Conservation (phyloP, 2,888 invertebrate species). For the Clepsis dumicolana region DNA sequence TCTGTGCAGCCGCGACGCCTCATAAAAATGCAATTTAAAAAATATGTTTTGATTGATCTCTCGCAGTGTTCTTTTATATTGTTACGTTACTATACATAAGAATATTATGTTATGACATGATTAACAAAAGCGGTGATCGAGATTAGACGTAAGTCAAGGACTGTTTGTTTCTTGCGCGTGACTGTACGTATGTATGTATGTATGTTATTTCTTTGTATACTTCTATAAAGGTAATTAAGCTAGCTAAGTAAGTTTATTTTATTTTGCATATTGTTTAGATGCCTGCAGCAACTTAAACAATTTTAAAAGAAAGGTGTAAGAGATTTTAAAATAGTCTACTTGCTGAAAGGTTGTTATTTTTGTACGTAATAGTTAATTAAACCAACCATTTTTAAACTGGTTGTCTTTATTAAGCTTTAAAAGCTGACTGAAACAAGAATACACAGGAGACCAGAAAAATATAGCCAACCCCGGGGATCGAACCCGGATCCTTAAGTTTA, state of each 20-base stretch:
- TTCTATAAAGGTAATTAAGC: not conserved
- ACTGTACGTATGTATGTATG: too few species aligned
- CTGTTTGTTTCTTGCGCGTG: too few species aligned
- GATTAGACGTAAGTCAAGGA: too few species aligned
- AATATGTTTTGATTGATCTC: not conserved
- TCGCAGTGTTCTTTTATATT: not conserved
- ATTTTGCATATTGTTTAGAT: too few species aligned
- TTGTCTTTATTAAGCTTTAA: not conserved
- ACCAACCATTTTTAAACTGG: not conserved
- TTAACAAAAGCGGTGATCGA: too few species aligned
- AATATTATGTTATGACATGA: too few species aligned
- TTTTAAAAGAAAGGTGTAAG: not conserved
- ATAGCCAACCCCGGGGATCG: too few species aligned
- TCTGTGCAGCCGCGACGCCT: not conserved
- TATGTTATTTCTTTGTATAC: not conserved
- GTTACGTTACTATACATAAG: not conserved
- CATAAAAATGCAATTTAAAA: not conserved
- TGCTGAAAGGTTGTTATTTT: not conserved
- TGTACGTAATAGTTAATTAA: not conserved
- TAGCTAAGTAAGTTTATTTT: not conserved
- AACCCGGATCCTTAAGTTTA: too few species aligned
- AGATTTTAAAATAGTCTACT: not conserved
- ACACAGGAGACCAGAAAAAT: too few species aligned
- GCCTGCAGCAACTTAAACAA: not conserved
- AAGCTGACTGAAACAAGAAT: too few species aligned